Base-by-base conservation (phyloP, 1,140 invertebrate genomes). In the Tachypleus tridentatus region DNA sequence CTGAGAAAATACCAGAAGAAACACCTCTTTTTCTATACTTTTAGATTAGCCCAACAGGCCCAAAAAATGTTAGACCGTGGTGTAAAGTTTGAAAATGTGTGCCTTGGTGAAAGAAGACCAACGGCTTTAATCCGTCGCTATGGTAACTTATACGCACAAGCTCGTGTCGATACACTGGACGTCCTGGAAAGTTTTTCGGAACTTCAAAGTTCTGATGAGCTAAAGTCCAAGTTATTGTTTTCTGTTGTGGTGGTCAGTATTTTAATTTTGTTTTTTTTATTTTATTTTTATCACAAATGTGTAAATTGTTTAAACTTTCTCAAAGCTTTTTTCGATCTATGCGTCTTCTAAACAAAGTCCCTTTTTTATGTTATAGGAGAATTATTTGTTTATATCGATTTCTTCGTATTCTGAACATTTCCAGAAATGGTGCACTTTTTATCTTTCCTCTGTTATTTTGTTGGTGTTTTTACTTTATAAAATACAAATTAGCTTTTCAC, bases 211-310 rank as follows among this genome's bases (percentile, higher is more conserved):
- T 87, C 88, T 2, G 84, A 87, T 61, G 89, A 93, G 73, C 82
- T 95, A 49, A 95, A 95, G 79, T 86, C 85, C 56, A 96, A 95
- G 80, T 89, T 96, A 64, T 82, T 96, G 56, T 95, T 94, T 76
- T 95, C 92, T 62, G 88, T 95, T 60, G 85, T 94, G 71, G 91
- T 95, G 77, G 92, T 95, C 80, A 87, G 88, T 87, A 72, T 10
- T 29, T 29, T 29, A 29, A 29, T 29, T 29, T 29, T 29, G 48
- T 6, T 29, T 29, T 1, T 29, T 29, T 29, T 1, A 29, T 2
- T 29, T n/a, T 29, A 29, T 29, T 29, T 29, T 29, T 29, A 29
- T 29, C 29, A 29, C 29, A 29, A 29, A 29, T 29, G 29, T 29
- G 29, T 29, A 29, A 29, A 29, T 29, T 29, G 29, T 29, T 29